These are phyloP conservation scores for Dicentrarchus labrax DNA, from an alignment of 2,113 vertebrate genomes.

Conservation along the genomic window DNA sequence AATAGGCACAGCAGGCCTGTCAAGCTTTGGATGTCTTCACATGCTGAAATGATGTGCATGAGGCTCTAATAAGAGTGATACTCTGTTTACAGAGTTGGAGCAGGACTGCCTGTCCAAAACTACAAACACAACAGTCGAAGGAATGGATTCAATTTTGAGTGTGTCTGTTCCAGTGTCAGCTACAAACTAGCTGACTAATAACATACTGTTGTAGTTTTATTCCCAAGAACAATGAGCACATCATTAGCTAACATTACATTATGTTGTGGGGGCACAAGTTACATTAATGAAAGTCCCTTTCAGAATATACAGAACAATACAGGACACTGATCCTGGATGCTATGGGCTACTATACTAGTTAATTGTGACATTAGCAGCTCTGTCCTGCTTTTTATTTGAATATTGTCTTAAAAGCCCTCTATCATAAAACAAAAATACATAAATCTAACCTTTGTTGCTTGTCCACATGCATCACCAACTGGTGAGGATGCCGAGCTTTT, in stretches of 20 bases:
- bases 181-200: not conserved
- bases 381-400: too few relatives aligned
- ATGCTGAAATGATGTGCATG: slow-evolving; percentile 14
- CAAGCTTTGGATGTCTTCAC: slow-evolving; percentile 34
- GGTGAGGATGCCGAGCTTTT: not conserved
- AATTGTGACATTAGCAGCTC: too few relatives aligned
- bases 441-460: not conserved
- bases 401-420: too few relatives aligned
- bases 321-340: too few relatives aligned
- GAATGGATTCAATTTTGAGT: not conserved
- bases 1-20: slow-evolving; percentile 37
- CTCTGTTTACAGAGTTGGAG: not conserved
- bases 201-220: not conserved
- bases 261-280: not conserved
- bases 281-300: not conserved
- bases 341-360: too few relatives aligned
- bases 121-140: not conserved
- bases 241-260: not conserved
- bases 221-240: not conserved
- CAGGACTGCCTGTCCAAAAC: not conserved
- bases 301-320: too few relatives aligned
- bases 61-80: not conserved
- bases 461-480: not conserved
- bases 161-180: not conserved
- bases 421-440: not conserved